These are phyloP conservation scores for Zosterops lateralis DNA, from an alignment of 2,113 vertebrate species.

Conservation along the genomic window DNA sequence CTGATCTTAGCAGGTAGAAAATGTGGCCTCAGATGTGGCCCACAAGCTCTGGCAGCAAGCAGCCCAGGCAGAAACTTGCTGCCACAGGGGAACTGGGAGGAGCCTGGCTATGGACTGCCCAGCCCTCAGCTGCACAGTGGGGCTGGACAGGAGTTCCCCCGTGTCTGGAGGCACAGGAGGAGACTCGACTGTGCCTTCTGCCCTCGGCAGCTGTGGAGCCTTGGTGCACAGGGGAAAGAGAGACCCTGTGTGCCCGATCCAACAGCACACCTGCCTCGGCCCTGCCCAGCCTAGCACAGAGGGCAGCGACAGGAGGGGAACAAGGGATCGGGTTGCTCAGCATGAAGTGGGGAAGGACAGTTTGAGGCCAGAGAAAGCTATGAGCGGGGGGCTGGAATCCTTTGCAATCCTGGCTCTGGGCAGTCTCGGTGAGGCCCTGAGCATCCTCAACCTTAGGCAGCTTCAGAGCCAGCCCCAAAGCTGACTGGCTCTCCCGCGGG, in stretches of 20 bases:
- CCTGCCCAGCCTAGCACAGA: not conserved
- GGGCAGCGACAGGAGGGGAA: not conserved
- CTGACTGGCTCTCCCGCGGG: not conserved
- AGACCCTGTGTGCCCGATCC: not conserved
- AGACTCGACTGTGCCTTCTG: not conserved
- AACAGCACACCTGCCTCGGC: rapidly evolving
- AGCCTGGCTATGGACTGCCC: not conserved
- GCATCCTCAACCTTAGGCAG: conserved; percentile 19
- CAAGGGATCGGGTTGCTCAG: not conserved
- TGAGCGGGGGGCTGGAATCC: not conserved
- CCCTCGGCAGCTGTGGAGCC: not conserved
- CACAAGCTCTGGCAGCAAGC: not conserved
- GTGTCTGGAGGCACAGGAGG: not conserved
- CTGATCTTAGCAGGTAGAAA: not conserved
- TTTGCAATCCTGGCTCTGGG: conserved; percentile 8
- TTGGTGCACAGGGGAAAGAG: not conserved
- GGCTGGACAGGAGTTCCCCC: not conserved
- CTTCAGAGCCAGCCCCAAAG: conserved; percentile 54
- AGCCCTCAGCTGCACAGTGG: not conserved
- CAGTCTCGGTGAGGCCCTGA: not conserved
- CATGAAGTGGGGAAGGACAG: not conserved
- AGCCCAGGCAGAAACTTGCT: not conserved
- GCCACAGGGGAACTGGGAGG: not conserved
- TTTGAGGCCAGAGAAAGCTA: conserved; percentile 43
- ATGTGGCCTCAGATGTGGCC: not conserved